These are phyloP conservation scores for Cataglyphis hispanica DNA, from an alignment of 1,140 invertebrate genomes.

Conservation along the genomic window DNA sequence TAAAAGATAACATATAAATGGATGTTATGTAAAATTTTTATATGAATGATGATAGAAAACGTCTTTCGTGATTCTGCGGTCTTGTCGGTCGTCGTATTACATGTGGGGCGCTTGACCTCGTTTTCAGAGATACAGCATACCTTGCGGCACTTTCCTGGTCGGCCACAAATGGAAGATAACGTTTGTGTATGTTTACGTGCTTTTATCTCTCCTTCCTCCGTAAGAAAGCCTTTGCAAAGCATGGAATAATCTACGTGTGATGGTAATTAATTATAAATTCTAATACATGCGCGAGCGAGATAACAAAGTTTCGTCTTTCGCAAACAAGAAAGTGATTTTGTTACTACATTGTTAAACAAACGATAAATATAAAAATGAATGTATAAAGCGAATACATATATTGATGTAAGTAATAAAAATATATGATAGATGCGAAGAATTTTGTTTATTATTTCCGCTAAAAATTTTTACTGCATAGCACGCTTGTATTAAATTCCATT, in stretches of 20 bases:
- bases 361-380: conserved; percentile 14
- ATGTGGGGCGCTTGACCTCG: conserved; percentile 31
- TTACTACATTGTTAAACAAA: conserved; percentile 6
- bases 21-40: background rate
- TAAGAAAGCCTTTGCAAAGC: conserved; percentile 16
- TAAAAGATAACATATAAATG: background rate
- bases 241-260: background rate
- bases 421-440: no score
- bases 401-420: background rate
- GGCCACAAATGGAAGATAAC: conserved; percentile 33
- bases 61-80: conserved; percentile 16
- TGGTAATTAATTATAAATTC: conserved; percentile 55
- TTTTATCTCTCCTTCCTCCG: no score
- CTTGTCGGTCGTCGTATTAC: conserved; percentile 2
- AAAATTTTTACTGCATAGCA: background rate
- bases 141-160: conserved; percentile 43
- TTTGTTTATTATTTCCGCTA: background rate
- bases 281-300: background rate
- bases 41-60: background rate
- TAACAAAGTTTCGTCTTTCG: conserved; percentile 14
- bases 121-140: conserved; percentile 33
- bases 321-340: background rate
- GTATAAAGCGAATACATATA: background rate
- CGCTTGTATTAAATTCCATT: conserved; percentile 45
- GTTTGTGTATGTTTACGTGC: conserved; percentile 18